These are phyloP conservation scores for Danaus plexippus DNA, from an alignment of 1,140 invertebrate species.

Conservation along the genomic window DNA sequence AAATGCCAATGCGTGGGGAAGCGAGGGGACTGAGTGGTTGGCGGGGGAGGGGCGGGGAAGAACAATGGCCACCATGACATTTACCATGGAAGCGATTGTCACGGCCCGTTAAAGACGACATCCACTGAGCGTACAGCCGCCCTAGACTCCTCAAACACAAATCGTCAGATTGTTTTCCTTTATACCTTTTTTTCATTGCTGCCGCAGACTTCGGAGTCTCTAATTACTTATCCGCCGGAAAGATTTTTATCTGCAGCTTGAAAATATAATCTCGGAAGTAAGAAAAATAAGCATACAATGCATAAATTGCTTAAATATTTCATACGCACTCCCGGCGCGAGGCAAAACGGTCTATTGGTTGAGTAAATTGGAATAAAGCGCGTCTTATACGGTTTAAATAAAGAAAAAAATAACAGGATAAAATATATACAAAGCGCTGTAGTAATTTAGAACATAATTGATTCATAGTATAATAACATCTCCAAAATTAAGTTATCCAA, in stretches of 20 bases:
- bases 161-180: conserved; percentile 28
- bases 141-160: conserved; percentile 29
- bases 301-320: conserved; percentile 59
- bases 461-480: too few species aligned
- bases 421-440: too few species aligned
- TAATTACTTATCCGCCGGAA: conserved; percentile 30
- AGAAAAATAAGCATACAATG: conserved; percentile 19
- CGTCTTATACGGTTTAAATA: too few species aligned
- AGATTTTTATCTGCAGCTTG: conserved; percentile 19
- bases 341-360: conserved; percentile 54
- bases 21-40: conserved; percentile 31
- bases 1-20: conserved; percentile 55
- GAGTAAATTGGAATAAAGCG: conserved; percentile 43
- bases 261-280: conserved; percentile 10
- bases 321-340: conserved; percentile 45
- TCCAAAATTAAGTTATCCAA: too few species aligned
- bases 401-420: too few species aligned
- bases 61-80: conserved; percentile 70
- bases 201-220: conserved; percentile 29
- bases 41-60: conserved; percentile 31
- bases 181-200: conserved; percentile 23
- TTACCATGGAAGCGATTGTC: conserved; percentile 68
- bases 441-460: too few species aligned
- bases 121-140: conserved; percentile 51
- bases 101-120: conserved; percentile 57